Percentiles rank a stretch among this genome's conserved stretches.
Conservation (phyloP, 2,113 vertebrate species). For the Amphiprion ocellaris region DNA sequence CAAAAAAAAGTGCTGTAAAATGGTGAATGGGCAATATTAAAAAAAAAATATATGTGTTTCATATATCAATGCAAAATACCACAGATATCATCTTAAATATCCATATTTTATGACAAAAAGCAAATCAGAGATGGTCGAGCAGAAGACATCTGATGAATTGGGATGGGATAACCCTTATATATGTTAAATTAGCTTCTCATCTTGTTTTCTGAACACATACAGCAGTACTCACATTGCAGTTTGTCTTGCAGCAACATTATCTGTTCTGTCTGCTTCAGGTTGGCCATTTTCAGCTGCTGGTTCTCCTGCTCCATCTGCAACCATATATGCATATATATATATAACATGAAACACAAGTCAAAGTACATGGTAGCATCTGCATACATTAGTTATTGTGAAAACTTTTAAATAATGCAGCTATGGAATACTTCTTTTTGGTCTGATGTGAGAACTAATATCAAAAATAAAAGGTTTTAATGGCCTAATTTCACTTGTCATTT, state of each 20-base stretch:
- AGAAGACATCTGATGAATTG: no score
- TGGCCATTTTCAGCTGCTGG: slow-evolving; percentile 89
- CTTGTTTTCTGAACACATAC: background rate
- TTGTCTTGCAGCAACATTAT: slow-evolving; percentile 89
- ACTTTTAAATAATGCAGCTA: background rate
- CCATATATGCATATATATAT: background rate
- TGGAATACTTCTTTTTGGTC: background rate
- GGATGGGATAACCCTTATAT: no score
- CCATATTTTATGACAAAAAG: no score
- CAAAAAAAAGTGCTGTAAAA: no score
- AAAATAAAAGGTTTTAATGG: no score
- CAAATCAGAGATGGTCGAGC: no score
- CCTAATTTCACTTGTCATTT: background rate
- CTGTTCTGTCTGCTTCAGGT: slow-evolving; percentile 88
- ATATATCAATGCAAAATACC: no score
- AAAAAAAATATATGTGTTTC: no score
- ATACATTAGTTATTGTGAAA: background rate
- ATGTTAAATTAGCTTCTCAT: background rate
- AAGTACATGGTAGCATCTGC: background rate
- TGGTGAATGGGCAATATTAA: no score
- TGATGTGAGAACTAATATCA: background rate
- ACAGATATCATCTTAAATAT: no score
- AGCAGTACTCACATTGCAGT: slow-evolving; percentile 87
- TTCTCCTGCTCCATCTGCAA: slow-evolving; percentile 94
- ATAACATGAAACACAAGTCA: background rate